Evolutionary conservation across 2,797 vertebrate genomes (phyloP), one percentile per base, ranked within the genome.

Genomic region (Enteromius viviparus): DNA sequence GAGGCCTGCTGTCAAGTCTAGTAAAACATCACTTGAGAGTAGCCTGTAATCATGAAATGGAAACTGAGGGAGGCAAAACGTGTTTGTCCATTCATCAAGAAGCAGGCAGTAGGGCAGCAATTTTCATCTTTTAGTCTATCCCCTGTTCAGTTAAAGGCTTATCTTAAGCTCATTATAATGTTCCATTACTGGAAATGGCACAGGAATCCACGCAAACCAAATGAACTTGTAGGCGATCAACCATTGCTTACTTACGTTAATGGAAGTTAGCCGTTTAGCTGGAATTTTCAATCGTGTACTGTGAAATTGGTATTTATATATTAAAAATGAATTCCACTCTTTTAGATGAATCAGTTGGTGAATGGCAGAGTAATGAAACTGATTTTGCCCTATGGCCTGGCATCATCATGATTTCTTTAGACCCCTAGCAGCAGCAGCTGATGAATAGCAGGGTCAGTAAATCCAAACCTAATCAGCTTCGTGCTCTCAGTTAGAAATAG

Each of bases 401-500:
- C 2, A 21, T 15, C 64, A 70, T n/a, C 10, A 40, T 84, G 19
- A 79, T 64, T 26, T 71, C 49, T 64, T 84, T 51, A 65, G 53
- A 37, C 60, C 32, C 26, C 12, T 17, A 51, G 47, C 21, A 37
- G 34, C 34, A 76, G 65, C 71, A 62, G 47, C 68, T 47, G 76
- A 78, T 81, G 65, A 74, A 80, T 80, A 69, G 58, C 66, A 19
- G 42, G 45, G 21, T 55, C 12, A 10, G 45, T 86, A 78, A 88
- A 87, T 88, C 82, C 8, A 4, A 51, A 69, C 47, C 19, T 87
- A 85, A 86, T 85, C 45, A 49, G 66, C 84, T 83, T 88, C 71
- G 19, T 21, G 70, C 37, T 60, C 3, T 1, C 32, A n/a, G 53
- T 82, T 86, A 47, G 70, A 86, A 84, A 87, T 70, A 21, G 68